Percentiles rank a stretch among this genome's conserved stretches.
These are phyloP conservation scores for Leuciscus idus DNA, from an alignment of 2,113 vertebrate genomes.

Conservation along the genomic window DNA sequence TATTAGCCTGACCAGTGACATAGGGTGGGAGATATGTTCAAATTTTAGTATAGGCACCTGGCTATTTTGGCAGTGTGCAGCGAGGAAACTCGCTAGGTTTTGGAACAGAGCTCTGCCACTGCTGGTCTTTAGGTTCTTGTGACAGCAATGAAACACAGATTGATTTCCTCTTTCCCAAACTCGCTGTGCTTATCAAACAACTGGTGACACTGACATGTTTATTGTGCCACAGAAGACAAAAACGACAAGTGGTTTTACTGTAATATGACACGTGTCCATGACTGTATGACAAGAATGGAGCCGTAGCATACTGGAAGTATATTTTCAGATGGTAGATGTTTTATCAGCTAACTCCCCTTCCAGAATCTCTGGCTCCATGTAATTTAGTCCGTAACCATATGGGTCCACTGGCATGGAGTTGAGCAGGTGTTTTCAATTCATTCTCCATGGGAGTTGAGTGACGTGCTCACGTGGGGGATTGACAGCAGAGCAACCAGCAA, in stretches of 20 bases:
- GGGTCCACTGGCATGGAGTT: neutral
- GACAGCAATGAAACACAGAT: neutral
- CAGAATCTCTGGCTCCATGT: neutral
- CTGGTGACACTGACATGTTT: neutral
- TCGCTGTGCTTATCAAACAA: neutral
- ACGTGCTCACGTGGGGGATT: neutral
- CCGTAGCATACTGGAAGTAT: neutral
- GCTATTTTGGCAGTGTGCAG: neutral
- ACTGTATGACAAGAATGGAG: neutral
- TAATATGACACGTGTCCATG: constrained; percentile 1
- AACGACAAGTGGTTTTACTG: constrained; percentile 3
- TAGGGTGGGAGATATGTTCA: too few relatives aligned
- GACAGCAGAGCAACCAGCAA: neutral
- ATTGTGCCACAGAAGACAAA: constrained; percentile 17
- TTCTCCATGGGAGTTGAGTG: constrained; percentile 1
- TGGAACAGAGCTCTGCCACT: neutral
- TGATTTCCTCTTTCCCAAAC: constrained; percentile 29
- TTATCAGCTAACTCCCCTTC: neutral
- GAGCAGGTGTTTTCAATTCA: neutral
- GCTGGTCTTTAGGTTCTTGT: constrained; percentile 14
- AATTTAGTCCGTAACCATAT: neutral
- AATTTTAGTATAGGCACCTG: neutral
- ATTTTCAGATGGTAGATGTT: neutral
- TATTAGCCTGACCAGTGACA: neutral
- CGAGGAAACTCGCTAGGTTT: neutral